Percentiles rank a stretch among this genome's conserved stretches.
Evolutionary conservation across 1,140 invertebrate genomes (phyloP).

Genomic region (Aphidius ervi): DNA sequence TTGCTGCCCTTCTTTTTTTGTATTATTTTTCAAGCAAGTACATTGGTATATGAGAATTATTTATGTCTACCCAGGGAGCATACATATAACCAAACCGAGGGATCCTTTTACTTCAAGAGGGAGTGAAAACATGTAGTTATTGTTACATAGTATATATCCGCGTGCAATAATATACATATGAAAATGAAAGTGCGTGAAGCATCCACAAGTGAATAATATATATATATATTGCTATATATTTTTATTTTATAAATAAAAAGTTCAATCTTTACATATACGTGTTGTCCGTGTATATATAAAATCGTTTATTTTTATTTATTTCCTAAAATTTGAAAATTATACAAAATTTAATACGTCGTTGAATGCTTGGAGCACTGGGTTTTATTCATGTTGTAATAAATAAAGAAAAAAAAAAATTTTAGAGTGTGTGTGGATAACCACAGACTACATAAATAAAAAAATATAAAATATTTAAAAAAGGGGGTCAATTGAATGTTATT

Average conservation of each 20-base stretch:
- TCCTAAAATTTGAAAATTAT: slow-evolving; percentile 53
- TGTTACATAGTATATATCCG: too few relatives aligned
- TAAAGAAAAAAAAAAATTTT: slow-evolving; percentile 46
- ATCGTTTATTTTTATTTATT: slow-evolving; percentile 52
- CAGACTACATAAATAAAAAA: not conserved
- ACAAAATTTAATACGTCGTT: slow-evolving; percentile 49
- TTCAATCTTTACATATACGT: slow-evolving; percentile 28
- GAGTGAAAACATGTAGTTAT: slow-evolving; percentile 10
- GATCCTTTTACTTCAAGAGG: slow-evolving; percentile 12
- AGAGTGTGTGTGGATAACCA: slow-evolving; percentile 29
- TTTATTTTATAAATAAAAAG: slow-evolving; percentile 11
- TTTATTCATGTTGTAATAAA: slow-evolving; percentile 53
- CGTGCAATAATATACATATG: not conserved
- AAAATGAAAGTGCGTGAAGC: slow-evolving; percentile 5
- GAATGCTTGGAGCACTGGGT: slow-evolving; percentile 31
- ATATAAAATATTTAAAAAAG: not conserved
- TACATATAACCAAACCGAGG: not conserved
- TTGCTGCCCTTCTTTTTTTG: slow-evolving; percentile 1
- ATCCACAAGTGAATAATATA: too few relatives aligned
- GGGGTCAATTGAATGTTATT: too few relatives aligned
- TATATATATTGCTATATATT: too few relatives aligned
- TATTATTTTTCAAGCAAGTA: slow-evolving; percentile 21
- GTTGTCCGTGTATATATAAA: slow-evolving; percentile 38
- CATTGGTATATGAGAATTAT: slow-evolving; percentile 28
- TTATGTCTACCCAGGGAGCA: slow-evolving; percentile 35